Conservation (phyloP, 2,113 vertebrate species). For the Scytalopus superciliaris region DNA sequence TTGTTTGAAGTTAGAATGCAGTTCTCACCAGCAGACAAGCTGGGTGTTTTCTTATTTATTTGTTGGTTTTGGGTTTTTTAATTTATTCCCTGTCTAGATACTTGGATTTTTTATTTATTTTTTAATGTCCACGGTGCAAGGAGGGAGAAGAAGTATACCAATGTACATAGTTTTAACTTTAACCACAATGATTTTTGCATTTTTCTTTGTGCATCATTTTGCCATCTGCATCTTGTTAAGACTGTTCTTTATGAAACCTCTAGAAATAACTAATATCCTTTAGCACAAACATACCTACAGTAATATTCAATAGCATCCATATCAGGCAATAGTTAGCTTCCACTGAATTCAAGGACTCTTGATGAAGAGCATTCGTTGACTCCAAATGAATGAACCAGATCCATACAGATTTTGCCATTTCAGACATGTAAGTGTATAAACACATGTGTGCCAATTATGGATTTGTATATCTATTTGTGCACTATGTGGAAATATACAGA, state of each 20-base stretch:
- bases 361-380: background rate
- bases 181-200: slow-evolving; percentile 11
- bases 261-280: slow-evolving; percentile 15
- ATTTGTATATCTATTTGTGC: background rate
- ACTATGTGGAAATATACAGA: background rate
- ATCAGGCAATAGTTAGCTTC: background rate
- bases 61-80: background rate
- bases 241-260: slow-evolving; percentile 20
- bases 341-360: background rate
- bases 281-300: slow-evolving; percentile 9
- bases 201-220: slow-evolving; percentile 24
- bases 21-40: slow-evolving; percentile 11
- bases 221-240: slow-evolving; percentile 50
- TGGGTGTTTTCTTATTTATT: slow-evolving; percentile 7
- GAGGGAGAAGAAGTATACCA: background rate
- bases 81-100: background rate
- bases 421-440: background rate
- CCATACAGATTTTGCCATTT: background rate
- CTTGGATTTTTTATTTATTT: background rate
- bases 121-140: background rate
- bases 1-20: slow-evolving; percentile 22
- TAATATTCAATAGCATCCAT: background rate
- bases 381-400: background rate
- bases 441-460: background rate
- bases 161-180: background rate